Evolutionary conservation across 2,888 invertebrate genomes (phyloP).

Genomic region (Crepidodera aurea): DNA sequence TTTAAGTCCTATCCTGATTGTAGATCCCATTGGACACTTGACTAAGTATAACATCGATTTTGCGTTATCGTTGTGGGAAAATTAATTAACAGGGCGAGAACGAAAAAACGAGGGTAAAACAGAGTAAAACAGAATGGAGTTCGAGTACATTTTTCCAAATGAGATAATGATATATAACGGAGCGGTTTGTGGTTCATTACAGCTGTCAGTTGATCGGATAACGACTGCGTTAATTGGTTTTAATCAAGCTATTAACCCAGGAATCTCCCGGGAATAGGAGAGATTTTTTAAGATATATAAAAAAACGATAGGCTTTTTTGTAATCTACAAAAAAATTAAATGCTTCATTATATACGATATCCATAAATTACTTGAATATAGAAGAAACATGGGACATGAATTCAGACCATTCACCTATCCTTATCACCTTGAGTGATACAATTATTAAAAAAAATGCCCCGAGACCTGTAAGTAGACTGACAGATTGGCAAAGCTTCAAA

Average conservation of each 20-base stretch:
- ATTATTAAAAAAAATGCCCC: no score
- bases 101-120: neutral
- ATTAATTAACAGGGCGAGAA: neutral
- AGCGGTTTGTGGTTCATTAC: constrained; percentile 6
- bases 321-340: no score
- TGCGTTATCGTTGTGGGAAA: constrained; percentile 1
- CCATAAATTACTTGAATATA: no score
- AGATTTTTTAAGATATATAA: no score
- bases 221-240: constrained; percentile 8
- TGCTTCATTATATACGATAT: no score
- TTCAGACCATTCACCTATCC: no score
- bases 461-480: no score
- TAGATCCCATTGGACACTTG: neutral
- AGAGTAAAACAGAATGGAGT: neutral
- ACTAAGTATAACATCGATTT: constrained; percentile 1
- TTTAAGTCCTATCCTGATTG: neutral
- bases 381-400: no score
- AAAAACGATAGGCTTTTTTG: no score
- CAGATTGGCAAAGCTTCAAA: no score
- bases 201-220: constrained; percentile 4
- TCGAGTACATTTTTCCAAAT: constrained; percentile 6
- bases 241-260: neutral
- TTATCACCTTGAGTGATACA: no score
- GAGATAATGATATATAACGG: constrained; percentile 4
- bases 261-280: no score